Base-by-base conservation (phyloP, 2,888 invertebrate genomes). In the Ametastegia equiseti region DNA sequence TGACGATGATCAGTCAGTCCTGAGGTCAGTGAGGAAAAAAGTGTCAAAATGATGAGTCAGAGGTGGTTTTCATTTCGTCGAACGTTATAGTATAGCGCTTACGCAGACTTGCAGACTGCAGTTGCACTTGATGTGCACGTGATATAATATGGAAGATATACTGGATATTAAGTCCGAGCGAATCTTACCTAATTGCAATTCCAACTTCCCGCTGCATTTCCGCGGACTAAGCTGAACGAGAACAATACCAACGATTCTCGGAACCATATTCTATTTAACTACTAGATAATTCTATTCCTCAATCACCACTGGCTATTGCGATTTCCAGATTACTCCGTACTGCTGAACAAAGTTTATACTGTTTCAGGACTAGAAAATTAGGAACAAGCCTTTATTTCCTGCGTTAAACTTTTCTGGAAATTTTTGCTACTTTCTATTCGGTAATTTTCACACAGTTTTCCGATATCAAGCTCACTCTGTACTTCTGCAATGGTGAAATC, bases 31-130 rank as follows among this genome's bases (percentile, higher is more conserved):
- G 9, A 19, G 7, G 4, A 36, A 7, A 39, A 1, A 39, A 39
- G 39, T 67, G 65, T 39, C 39, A 19, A 67, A 39, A 67, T 39
- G 65, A 67, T 67, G 65, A 67, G 65, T 67, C 65, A 67, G 65
- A 67, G 65, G 65, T 39, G 65, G 65, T 67, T 67, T 67, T 39
- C 65, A 67, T 67, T 67, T 30, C 60, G 30, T 1, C 15, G 60
- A 60, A 60, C 23, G 30, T 30, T 2, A n/a, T n/a, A 2, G 23
- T 30, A 30, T 47, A 13, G n/a, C 19, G 39, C 65, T 67, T 39
- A 67, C 11, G 39, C 65, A 39, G 33, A 42, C 42, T 42, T 42
- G 3, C 60, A 30, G 47, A 15, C n/a, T 19, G 9, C 9, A n/a
- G n/a, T 4, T 39, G 39, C 65, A 67, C 65, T 39, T n/a, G 39